Percentiles rank a stretch among this genome's conserved stretches.
Evolutionary conservation across 2,797 vertebrate species (phyloP).

Genomic region (Coregonus ussuriensis): DNA sequence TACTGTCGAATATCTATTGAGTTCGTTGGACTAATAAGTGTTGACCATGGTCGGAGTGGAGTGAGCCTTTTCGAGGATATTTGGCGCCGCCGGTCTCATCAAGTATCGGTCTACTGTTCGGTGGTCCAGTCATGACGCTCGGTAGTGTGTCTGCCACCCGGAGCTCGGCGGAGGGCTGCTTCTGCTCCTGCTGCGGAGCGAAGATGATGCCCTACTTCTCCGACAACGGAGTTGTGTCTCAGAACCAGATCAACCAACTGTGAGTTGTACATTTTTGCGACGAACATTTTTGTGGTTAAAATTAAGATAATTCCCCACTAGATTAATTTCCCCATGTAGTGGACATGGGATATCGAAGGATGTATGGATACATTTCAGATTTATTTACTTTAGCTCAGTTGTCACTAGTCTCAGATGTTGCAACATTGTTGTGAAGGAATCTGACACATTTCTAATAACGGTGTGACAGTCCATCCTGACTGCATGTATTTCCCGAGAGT

Average conservation of each 20-base stretch:
- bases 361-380: not conserved
- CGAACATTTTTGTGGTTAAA: not conserved
- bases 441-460: not conserved
- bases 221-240: conserved; percentile 87
- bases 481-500: conserved; percentile 26
- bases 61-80: conserved; percentile 25
- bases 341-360: not conserved
- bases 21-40: not conserved
- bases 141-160: conserved; percentile 68
- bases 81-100: conserved; percentile 16
- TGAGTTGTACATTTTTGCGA: conserved; percentile 72
- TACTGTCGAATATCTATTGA: conserved; percentile 13
- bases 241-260: conserved; percentile 90
- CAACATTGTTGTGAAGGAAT: conserved; percentile 22
- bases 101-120: not conserved
- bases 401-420: not conserved
- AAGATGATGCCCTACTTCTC: conserved; percentile 92
- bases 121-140: conserved; percentile 77
- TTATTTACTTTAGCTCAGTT: conserved; percentile 15
- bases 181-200: conserved; percentile 82
- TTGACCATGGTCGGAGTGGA: conserved; percentile 40
- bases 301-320: not conserved
- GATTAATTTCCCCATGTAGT: not conserved
- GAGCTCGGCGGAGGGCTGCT: conserved; percentile 68
- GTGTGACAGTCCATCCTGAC: too few relatives aligned